These are phyloP conservation scores for Epizoanthus stellaris DNA, from an alignment of 92 coral and sea anemone genomes.

Conservation along the genomic window DNA sequence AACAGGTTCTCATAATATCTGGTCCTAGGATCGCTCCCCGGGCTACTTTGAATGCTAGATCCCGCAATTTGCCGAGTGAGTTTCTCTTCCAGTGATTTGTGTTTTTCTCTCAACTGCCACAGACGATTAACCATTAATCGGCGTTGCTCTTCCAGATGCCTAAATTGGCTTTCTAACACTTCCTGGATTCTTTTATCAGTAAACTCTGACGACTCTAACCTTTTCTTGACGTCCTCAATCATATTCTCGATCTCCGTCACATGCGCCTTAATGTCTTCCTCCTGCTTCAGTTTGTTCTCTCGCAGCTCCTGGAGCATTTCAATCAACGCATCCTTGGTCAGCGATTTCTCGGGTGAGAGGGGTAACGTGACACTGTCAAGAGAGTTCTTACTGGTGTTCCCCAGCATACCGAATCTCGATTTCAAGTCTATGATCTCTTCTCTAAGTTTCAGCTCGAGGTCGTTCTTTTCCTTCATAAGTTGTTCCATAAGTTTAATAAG, in stretches of 20 bases:
- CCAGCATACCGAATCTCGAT: conserved; percentile 69
- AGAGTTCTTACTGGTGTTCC: conserved; percentile 61
- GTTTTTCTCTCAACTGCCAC: conserved; percentile 84
- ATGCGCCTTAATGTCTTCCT: conserved; percentile 80
- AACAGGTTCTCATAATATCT: conserved; percentile 73
- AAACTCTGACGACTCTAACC: conserved; percentile 79
- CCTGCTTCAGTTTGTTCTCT: conserved; percentile 74
- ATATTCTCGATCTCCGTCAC: conserved; percentile 80
- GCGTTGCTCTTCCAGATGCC: conserved; percentile 80
- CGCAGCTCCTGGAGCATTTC: conserved; percentile 78
- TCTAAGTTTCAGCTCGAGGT: conserved; percentile 77
- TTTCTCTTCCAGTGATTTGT: conserved; percentile 72
- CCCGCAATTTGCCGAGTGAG: conserved; percentile 70
- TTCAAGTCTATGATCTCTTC: conserved; percentile 83
- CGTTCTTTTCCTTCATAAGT: conserved; percentile 81
- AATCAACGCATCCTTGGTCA: conserved; percentile 63
- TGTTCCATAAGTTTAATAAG: conserved; percentile 88
- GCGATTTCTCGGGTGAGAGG: conserved; percentile 61
- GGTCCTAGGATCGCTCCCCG: conserved; percentile 48
- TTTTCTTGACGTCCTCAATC: conserved; percentile 79
- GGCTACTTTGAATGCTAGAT: conserved; percentile 61
- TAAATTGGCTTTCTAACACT: conserved; percentile 71
- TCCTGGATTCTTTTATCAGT: conserved; percentile 76
- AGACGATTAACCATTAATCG: conserved; percentile 74
- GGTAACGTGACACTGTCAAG: conserved; percentile 53